phyloP scores from a whole-genome alignment of 2,113 vertebrate species.

The Petromus typicus region DNA sequence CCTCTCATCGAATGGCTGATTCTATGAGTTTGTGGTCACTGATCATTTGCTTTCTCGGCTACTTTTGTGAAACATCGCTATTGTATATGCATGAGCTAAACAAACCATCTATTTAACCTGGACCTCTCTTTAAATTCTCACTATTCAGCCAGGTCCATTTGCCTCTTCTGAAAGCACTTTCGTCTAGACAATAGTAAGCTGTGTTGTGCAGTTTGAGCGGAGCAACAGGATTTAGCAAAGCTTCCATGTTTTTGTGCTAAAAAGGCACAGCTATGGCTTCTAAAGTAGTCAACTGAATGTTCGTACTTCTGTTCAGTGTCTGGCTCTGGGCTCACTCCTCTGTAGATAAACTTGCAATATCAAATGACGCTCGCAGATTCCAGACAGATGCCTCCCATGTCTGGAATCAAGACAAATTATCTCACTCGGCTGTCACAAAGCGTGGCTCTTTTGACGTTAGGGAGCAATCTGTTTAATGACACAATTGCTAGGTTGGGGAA shows the following conservation, averaged over 20 bases:
- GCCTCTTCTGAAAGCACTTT: conserved; percentile 21
- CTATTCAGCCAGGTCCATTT: neutral
- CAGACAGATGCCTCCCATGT: conserved; percentile 68
- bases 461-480: conserved; percentile 76
- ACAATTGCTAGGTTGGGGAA: conserved; percentile 71
- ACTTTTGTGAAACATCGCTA: neutral
- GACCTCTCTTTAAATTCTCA: neutral
- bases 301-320: neutral
- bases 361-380: conserved; percentile 46
- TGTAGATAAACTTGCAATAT: conserved; percentile 52
- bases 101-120: conserved; percentile 36
- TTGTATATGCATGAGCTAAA: neutral
- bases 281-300: conserved; percentile 23
- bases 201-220: neutral
- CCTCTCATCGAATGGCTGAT: neutral
- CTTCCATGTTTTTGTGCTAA: neutral
- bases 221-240: neutral
- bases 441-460: conserved; percentile 59
- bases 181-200: neutral
- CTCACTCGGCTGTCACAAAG: conserved; percentile 73
- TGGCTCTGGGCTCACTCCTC: conserved; percentile 45
- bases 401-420: conserved; percentile 74
- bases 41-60: neutral
- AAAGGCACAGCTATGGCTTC: neutral
- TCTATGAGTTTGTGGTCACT: neutral